Percentiles rank a stretch among this genome's conserved stretches.
Conservation (phyloP, 37 sponge, comb jelly and placozoan genomes). For the Axinella damicornis region DNA sequence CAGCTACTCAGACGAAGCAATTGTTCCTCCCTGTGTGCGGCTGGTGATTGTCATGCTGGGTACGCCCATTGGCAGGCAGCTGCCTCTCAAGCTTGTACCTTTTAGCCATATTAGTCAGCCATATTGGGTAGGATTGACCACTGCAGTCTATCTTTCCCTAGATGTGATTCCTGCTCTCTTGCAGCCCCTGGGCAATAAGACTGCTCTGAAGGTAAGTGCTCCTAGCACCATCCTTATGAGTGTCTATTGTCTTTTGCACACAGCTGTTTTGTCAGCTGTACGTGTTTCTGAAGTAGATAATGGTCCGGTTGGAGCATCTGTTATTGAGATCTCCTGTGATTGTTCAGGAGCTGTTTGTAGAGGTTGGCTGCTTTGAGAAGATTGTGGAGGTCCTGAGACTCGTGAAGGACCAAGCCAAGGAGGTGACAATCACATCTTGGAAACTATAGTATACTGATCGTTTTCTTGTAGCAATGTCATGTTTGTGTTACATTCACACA, state of each 20-base stretch:
- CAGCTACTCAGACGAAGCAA: background rate
- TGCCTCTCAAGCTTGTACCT: too few species aligned
- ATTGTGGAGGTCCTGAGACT: slow-evolving; percentile 49
- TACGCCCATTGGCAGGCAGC: background rate
- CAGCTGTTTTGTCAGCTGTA: too few species aligned
- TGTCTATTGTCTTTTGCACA: too few species aligned
- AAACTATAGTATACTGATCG: background rate
- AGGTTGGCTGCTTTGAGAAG: slow-evolving; percentile 77
- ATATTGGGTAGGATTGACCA: background rate
- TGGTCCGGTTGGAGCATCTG: too few species aligned
- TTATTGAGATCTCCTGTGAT: too few species aligned
- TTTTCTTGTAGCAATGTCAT: background rate
- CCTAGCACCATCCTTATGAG: too few species aligned
- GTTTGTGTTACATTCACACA: background rate
- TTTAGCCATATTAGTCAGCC: too few species aligned
- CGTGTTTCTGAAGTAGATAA: too few species aligned
- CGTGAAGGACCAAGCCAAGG: slow-evolving; percentile 27
- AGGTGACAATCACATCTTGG: background rate
- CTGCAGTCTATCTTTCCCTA: background rate
- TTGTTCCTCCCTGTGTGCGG: slow-evolving; percentile 21
- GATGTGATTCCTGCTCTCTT: slow-evolving; percentile 16
- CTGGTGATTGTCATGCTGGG: slow-evolving; percentile 44
- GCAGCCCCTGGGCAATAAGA: slow-evolving; percentile 5
- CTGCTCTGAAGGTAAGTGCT: slow-evolving; percentile 5
- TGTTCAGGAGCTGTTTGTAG: slow-evolving; percentile 70